Evolutionary conservation across 1,140 invertebrate genomes (phyloP), one percentile per base, ranked within the genome.

Genomic region (Euschistus heros): DNA sequence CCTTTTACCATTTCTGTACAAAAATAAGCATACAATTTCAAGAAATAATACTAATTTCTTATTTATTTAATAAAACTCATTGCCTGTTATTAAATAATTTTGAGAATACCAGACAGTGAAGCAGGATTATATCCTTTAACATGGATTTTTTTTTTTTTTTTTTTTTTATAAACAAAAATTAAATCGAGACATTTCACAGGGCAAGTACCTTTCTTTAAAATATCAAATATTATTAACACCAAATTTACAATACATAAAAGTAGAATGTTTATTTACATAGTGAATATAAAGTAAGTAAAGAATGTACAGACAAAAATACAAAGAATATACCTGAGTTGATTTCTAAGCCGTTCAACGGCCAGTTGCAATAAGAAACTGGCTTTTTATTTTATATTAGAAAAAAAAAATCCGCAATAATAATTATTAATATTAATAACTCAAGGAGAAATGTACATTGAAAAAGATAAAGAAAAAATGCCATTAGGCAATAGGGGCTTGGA

Each of bases 1-100:
- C 54, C 54, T 57, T 37, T 57, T 57, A 57, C 54, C 54, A 57
- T 17, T 57, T 57, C 22, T 57, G 18, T 57, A 57, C 54, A 57
- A 57, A 57, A 57, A 57, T 57, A 57, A 57, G 24, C 54, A 57
- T 57, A 57, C 24, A 57, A 57, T 57, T 57, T 57, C 18, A 57
- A 26, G 54, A 57, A 57, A 57, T 57, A 57, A 57, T 57, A 57
- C 54, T 24, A 20, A 57, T 57, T 26, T 57, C 24, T 24, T 57
- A 17, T 26, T 57, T 57, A 24, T 24, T 57, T 27, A 37, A 37
- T 37, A 37, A 37, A 37, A 37, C 33, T 37, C 33, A 37, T 37
- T 37, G 33, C 33, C 33, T 37, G 33, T 37, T 37, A 37, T 37
- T 37, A 37, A 37, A 37, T 37, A 10, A 37, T 37, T 37, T 37